A percentile compares a stretch with the other conserved stretches of the same genome.
These are phyloP conservation scores for Nomia melanderi DNA, from an alignment of 1,140 invertebrate species.

Conservation along the genomic window DNA sequence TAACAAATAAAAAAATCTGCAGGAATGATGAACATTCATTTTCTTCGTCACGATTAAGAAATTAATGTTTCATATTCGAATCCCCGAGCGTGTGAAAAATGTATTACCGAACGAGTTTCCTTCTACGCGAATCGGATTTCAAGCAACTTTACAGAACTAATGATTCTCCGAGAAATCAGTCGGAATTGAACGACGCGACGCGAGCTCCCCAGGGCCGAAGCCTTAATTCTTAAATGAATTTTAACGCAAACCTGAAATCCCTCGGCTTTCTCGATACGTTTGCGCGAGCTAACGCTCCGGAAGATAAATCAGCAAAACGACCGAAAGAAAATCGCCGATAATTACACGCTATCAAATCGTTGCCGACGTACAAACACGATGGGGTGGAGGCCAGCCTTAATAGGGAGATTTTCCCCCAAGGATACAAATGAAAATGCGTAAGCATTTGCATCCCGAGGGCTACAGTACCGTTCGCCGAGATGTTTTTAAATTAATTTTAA, in stretches of 20 bases:
- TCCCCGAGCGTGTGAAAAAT: not conserved
- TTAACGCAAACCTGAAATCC: no score
- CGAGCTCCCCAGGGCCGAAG: not conserved
- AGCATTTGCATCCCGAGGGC: constrained; percentile 8
- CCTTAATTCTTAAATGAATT: constrained; percentile 11
- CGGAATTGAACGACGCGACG: not conserved
- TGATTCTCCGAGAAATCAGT: not conserved
- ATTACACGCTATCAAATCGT: constrained; percentile 15
- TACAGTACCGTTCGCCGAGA: not conserved
- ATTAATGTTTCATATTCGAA: no score
- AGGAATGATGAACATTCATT: no score
- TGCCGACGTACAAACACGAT: not conserved
- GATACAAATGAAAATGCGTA: constrained; percentile 4
- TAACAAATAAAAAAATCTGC: no score
- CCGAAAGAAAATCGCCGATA: constrained; percentile 3
- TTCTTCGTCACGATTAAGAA: not conserved
- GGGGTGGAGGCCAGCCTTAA: not conserved
- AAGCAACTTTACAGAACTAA: no score
- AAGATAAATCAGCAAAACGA: not conserved
- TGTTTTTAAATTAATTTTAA: constrained; percentile 24
- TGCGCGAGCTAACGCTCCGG: not conserved
- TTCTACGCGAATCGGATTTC: no score
- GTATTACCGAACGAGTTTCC: no score
- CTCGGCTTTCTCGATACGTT: not conserved
- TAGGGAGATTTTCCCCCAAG: not conserved